phyloP scores from a whole-genome alignment of 2,888 invertebrate species.

The Cyrtodaria siliqua region DNA sequence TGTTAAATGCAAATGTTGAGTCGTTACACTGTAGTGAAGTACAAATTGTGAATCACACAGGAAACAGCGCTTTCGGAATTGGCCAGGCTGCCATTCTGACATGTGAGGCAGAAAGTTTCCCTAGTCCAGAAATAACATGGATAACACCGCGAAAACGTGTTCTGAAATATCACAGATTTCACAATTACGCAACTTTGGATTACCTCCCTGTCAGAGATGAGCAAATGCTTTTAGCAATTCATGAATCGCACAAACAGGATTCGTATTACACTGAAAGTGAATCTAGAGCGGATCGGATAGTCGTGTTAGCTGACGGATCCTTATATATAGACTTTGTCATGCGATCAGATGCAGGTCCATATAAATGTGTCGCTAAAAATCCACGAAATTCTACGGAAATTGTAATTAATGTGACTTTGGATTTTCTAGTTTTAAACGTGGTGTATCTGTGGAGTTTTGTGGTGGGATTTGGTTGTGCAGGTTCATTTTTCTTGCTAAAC shows the following conservation, averaged over 20 bases:
- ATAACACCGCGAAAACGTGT: constrained; percentile 85
- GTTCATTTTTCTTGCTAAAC: constrained; percentile 92
- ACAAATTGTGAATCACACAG: constrained; percentile 40
- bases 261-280: constrained; percentile 68
- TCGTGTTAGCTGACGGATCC: constrained; percentile 92
- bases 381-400: constrained; percentile 92
- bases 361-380: constrained; percentile 95
- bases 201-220: constrained; percentile 58
- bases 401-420: constrained; percentile 89
- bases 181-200: constrained; percentile 64
- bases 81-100: constrained; percentile 90
- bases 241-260: constrained; percentile 74
- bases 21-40: constrained; percentile 52
- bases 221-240: constrained; percentile 49
- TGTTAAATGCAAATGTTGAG: constrained; percentile 29
- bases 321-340: constrained; percentile 90
- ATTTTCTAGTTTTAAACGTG: constrained; percentile 93
- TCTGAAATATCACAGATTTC: constrained; percentile 73
- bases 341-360: constrained; percentile 91
- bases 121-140: constrained; percentile 94
- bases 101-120: constrained; percentile 92
- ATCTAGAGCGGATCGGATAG: constrained; percentile 87
- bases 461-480: constrained; percentile 93
- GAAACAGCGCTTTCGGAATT: constrained; percentile 78
- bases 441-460: constrained; percentile 94